These are phyloP conservation scores for Pterophyllum scalare DNA, from an alignment of 2,113 vertebrate genomes.

Conservation along the genomic window DNA sequence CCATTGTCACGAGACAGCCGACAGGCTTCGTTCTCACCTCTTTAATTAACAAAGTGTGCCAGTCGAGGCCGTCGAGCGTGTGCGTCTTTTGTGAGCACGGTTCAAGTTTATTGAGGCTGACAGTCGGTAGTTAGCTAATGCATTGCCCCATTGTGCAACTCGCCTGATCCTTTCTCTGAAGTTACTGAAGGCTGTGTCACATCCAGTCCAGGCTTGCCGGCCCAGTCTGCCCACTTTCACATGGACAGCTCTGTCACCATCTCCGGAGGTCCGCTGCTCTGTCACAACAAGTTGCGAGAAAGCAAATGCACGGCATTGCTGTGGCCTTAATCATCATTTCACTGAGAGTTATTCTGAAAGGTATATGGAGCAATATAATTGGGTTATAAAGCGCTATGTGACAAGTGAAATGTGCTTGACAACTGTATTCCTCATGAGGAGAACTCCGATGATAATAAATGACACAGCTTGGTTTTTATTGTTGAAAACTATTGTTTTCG, in stretches of 20 bases:
- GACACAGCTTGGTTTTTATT: background rate
- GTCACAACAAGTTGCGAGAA: slow-evolving; percentile 46
- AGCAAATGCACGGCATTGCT: slow-evolving; percentile 19
- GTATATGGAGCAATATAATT: background rate
- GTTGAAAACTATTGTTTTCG: background rate
- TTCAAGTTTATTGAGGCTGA: slow-evolving; percentile 63
- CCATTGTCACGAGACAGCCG: background rate
- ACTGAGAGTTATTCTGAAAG: background rate
- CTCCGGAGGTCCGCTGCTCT: slow-evolving; percentile 18
- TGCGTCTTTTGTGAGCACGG: slow-evolving; percentile 42
- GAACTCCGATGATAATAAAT: background rate
- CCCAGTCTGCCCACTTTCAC: slow-evolving; percentile 32
- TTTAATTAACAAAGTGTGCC: slow-evolving; percentile 64
- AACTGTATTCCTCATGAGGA: background rate
- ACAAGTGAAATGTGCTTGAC: background rate
- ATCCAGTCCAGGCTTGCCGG: slow-evolving; percentile 62
- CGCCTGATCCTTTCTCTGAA: slow-evolving; percentile 42
- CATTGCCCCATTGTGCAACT: slow-evolving; percentile 46
- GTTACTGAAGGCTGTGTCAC: slow-evolving; percentile 39
- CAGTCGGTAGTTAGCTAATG: slow-evolving; percentile 63
- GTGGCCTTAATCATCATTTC: slow-evolving; percentile 10
- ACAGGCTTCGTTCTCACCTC: slow-evolving; percentile 25
- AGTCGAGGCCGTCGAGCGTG: slow-evolving; percentile 1
- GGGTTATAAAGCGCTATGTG: background rate
- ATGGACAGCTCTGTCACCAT: background rate